Conservation (phyloP, 2,888 invertebrate genomes). For the Xanthia icteritia region DNA sequence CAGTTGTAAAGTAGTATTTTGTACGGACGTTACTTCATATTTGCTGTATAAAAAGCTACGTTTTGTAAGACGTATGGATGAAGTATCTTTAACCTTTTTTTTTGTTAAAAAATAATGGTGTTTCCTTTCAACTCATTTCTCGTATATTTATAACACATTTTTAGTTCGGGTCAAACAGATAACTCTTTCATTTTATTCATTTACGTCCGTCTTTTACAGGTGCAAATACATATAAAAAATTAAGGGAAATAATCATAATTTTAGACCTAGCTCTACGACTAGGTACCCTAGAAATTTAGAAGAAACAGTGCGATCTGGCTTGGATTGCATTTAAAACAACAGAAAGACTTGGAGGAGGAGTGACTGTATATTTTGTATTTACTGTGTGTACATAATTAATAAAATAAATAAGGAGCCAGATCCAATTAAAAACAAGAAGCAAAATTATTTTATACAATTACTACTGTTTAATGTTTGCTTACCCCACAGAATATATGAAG, state of each 20-base stretch:
- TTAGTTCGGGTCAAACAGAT: neutral
- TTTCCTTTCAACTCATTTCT: slow-evolving; percentile 49
- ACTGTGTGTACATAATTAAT: too few species aligned
- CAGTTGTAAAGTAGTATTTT: slow-evolving; percentile 15
- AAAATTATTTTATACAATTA: neutral
- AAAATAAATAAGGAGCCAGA: neutral
- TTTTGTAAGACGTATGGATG: slow-evolving; percentile 40
- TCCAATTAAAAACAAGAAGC: neutral
- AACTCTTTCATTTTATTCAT: neutral
- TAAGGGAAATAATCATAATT: neutral
- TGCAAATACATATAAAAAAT: neutral
- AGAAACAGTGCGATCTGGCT: too few species aligned
- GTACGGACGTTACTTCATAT: neutral
- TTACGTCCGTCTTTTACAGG: neutral
- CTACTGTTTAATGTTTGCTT: neutral
- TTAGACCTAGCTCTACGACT: neutral
- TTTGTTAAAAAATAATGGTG: slow-evolving; percentile 28
- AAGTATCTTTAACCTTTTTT: slow-evolving; percentile 51
- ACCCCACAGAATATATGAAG: slow-evolving; percentile 16
- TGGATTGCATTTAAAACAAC: neutral
- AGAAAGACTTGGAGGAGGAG: too few species aligned
- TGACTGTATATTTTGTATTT: too few species aligned
- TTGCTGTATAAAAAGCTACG: slow-evolving; percentile 21
- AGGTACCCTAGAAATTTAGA: neutral
- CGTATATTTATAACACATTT: slow-evolving; percentile 14